These are phyloP conservation scores for Psammodynastes pulverulentus DNA, from an alignment of 2,113 vertebrate genomes.

Conservation along the genomic window DNA sequence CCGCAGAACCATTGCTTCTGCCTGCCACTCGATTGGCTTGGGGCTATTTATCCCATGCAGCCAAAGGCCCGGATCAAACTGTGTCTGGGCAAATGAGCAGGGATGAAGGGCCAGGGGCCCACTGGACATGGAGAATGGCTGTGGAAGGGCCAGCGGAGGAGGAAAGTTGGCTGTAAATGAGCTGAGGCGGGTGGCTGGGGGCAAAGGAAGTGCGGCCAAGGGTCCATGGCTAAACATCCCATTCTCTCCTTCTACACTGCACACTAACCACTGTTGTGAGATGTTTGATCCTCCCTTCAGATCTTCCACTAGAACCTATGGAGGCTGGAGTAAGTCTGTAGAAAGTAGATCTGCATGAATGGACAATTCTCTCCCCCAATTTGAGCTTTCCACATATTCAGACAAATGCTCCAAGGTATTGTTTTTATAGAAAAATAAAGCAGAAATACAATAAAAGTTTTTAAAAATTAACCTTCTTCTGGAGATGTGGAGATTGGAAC, in stretches of 20 bases:
- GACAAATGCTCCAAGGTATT: background rate
- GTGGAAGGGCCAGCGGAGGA: too few relatives aligned
- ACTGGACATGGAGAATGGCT: background rate
- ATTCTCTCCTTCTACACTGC: too few relatives aligned
- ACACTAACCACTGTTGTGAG: background rate
- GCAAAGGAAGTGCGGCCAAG: too few relatives aligned
- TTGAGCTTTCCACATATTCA: background rate
- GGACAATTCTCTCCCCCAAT: background rate
- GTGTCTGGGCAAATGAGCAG: background rate
- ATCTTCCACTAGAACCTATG: background rate
- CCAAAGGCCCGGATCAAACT: background rate
- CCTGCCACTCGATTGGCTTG: background rate
- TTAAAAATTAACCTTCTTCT: slow-evolving; percentile 83
- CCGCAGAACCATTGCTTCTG: background rate
- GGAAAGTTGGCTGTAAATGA: too few relatives aligned
- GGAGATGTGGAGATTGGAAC: slow-evolving; percentile 94
- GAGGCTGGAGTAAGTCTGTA: background rate
- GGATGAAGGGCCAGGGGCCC: background rate
- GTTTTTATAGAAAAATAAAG: background rate
- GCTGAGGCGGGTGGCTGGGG: too few relatives aligned
- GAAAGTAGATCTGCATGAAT: background rate
- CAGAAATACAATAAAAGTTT: background rate
- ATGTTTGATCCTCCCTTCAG: background rate
- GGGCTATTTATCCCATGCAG: background rate
- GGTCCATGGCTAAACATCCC: too few relatives aligned